Evolutionary conservation across 2,888 invertebrate genomes (phyloP).

Genomic region (Caenorhabditis drosophilae): DNA sequence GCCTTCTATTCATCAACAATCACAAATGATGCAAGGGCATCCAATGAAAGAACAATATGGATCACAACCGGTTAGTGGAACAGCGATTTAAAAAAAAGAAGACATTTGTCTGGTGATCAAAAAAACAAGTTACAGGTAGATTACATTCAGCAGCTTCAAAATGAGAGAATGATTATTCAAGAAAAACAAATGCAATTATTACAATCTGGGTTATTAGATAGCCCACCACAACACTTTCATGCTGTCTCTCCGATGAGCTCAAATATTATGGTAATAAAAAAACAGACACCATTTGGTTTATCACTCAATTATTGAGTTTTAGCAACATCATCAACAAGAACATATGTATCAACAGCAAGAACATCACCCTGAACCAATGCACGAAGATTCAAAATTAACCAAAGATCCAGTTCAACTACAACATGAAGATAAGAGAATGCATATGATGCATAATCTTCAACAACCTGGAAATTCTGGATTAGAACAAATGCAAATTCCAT

Average conservation of each 20-base stretch:
- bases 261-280: background rate
- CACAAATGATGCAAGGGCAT: constrained; percentile 24
- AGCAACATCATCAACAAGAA: constrained; percentile 16
- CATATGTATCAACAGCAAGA: constrained; percentile 14
- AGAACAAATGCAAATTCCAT: no score
- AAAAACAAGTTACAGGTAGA: constrained; percentile 29
- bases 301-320: constrained; percentile 2
- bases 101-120: background rate
- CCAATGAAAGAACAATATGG: constrained; percentile 7
- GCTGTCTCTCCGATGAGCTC: constrained; percentile 24
- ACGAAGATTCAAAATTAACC: background rate
- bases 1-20: constrained; percentile 36
- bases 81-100: constrained; percentile 10
- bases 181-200: constrained; percentile 46
- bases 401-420: background rate
- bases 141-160: constrained; percentile 46
- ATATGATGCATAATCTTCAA: background rate
- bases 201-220: constrained; percentile 42
- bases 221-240: constrained; percentile 29
- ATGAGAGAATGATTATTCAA: constrained; percentile 45
- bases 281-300: constrained; percentile 5
- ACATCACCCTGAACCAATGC: background rate
- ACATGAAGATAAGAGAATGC: background rate
- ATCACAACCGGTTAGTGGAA: constrained; percentile 5
- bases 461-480: background rate